phyloP scores from a whole-genome alignment of 1,140 invertebrate species.

The Eriosoma lanigerum region DNA sequence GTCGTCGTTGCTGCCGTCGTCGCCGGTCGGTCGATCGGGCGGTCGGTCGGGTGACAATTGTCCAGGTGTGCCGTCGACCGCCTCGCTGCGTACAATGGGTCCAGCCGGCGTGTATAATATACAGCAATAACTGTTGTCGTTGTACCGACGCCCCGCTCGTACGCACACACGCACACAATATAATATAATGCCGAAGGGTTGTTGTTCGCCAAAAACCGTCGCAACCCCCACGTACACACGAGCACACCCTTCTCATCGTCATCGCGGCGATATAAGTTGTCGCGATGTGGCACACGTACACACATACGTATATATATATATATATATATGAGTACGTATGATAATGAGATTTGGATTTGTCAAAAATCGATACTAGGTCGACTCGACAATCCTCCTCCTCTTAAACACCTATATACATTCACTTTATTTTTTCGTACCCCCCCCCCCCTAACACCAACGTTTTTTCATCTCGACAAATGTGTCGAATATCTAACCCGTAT shows the following conservation, averaged over 20 bases:
- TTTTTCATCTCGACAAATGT: too few relatives aligned
- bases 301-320: not conserved
- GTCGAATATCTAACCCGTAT: too few relatives aligned
- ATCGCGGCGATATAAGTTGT: not conserved
- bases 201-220: constrained; percentile 40
- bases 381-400: too few relatives aligned
- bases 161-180: not conserved
- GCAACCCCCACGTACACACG: not conserved
- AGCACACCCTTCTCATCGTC: not conserved
- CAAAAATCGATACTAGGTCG: constrained; percentile 42
- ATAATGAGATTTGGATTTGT: constrained; percentile 50
- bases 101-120: constrained; percentile 51
- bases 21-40: not conserved
- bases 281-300: constrained; percentile 12
- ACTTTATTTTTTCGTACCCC: too few relatives aligned
- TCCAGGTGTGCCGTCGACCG: constrained; percentile 47
- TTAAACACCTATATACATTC: too few relatives aligned
- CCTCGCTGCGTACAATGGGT: constrained; percentile 38
- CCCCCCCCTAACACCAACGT: too few relatives aligned
- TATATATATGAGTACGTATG: not conserved
- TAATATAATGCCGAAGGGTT: constrained; percentile 42
- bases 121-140: constrained; percentile 52
- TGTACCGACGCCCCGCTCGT: constrained; percentile 33
- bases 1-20: not conserved
- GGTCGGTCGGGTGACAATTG: constrained; percentile 43